Evolutionary conservation across 2,113 vertebrate species (phyloP).

Genomic region (Rhizomys pruinosus): DNA sequence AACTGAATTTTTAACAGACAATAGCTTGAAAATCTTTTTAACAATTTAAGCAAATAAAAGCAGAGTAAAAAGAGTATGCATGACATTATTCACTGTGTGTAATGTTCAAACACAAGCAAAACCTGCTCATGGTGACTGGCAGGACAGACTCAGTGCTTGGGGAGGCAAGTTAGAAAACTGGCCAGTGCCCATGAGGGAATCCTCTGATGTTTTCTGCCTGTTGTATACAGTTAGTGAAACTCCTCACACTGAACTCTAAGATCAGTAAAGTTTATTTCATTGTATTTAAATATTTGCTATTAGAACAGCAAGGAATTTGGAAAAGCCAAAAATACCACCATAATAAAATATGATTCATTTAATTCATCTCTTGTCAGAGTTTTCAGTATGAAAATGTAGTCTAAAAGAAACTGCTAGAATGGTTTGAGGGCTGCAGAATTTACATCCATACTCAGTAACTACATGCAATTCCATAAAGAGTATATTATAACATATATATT

Average conservation of each 20-base stretch:
- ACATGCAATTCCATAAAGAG: background rate
- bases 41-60: background rate
- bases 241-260: background rate
- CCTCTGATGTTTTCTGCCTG: background rate
- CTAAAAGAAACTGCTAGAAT: too few species aligned
- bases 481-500: background rate
- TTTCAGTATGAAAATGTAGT: too few species aligned
- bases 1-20: background rate
- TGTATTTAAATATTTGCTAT: background rate
- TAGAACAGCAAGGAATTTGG: background rate
- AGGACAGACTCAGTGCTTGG: background rate
- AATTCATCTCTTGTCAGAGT: too few species aligned
- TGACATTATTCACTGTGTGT: background rate
- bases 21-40: background rate
- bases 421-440: too few species aligned
- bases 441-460: background rate
- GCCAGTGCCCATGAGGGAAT: background rate
- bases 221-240: background rate
- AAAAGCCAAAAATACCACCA: background rate
- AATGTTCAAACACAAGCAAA: background rate
- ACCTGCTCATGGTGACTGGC: too few species aligned
- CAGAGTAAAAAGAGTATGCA: background rate
- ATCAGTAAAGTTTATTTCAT: background rate
- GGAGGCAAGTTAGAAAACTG: background rate
- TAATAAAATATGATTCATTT: too few species aligned